These are phyloP conservation scores for Bruchidius siliquastri DNA, from an alignment of 2,888 invertebrate species.

Conservation along the genomic window DNA sequence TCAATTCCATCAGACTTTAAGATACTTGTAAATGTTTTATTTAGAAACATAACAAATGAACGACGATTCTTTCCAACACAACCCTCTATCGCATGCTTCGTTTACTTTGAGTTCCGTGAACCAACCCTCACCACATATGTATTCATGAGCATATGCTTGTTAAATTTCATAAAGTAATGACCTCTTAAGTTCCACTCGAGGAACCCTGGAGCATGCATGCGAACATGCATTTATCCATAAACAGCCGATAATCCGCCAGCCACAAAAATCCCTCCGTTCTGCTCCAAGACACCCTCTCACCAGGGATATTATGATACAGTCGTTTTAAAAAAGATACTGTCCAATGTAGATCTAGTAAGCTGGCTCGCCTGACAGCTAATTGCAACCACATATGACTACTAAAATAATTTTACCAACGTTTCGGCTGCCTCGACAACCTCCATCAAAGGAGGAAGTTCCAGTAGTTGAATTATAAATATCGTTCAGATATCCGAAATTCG, in stretches of 20 bases:
- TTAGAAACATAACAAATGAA: not conserved
- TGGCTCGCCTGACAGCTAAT: too few species aligned
- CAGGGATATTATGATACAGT: not conserved
- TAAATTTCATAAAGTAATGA: not conserved
- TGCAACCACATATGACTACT: too few species aligned
- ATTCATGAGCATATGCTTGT: not conserved
- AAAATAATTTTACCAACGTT: too few species aligned
- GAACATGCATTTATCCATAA: not conserved
- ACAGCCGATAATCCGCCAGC: not conserved
- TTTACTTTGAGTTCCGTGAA: not conserved
- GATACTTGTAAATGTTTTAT: too few species aligned
- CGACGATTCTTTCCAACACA: not conserved
- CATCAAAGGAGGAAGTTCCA: too few species aligned
- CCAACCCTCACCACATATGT: not conserved
- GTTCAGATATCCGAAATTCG: too few species aligned
- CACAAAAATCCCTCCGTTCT: not conserved
- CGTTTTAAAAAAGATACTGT: not conserved
- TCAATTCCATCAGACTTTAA: too few species aligned
- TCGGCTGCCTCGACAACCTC: too few species aligned
- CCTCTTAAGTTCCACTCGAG: not conserved
- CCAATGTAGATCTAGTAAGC: too few species aligned
- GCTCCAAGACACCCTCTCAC: not conserved
- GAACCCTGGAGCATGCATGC: not conserved
- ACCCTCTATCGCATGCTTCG: not conserved
- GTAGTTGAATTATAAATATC: too few species aligned